Percentiles rank a stretch among this genome's conserved stretches.
Conservation (phyloP, 1,140 invertebrate genomes). For the Heliconius hermathena region DNA sequence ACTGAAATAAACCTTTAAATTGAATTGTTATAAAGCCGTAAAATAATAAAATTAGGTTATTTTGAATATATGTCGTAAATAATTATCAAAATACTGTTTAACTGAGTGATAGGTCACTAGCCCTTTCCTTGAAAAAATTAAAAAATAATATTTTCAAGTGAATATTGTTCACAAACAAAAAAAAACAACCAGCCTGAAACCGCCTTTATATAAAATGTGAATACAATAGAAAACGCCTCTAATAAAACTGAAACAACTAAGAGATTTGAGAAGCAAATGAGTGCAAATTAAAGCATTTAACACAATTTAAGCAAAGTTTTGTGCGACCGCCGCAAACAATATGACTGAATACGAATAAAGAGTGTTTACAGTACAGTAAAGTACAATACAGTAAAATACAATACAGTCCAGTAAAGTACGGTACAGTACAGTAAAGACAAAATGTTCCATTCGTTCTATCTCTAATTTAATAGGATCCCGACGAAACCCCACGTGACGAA, state of each 20-base stretch:
- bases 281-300: conserved; percentile 26
- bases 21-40: too few relatives aligned
- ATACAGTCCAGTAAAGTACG: background rate
- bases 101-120: too few relatives aligned
- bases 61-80: too few relatives aligned
- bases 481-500: conserved; percentile 43
- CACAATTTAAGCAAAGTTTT: conserved; percentile 25
- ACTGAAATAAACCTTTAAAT: too few relatives aligned
- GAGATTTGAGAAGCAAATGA: conserved; percentile 18
- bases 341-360: conserved; percentile 22
- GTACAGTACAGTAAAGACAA: conserved; percentile 16
- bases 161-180: too few relatives aligned
- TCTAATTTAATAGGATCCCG: conserved; percentile 45
- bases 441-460: conserved; percentile 38
- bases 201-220: background rate
- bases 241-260: background rate
- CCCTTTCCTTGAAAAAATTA: too few relatives aligned
- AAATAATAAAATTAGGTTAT: too few relatives aligned
- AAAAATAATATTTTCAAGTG: too few relatives aligned
- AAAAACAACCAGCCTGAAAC: background rate
- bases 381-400: conserved; percentile 1
- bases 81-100: too few relatives aligned
- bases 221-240: background rate
- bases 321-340: conserved; percentile 21
- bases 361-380: conserved; percentile 6